Evolutionary conservation across 2,888 invertebrate genomes (phyloP).

Genomic region (Catocala fraxini): DNA sequence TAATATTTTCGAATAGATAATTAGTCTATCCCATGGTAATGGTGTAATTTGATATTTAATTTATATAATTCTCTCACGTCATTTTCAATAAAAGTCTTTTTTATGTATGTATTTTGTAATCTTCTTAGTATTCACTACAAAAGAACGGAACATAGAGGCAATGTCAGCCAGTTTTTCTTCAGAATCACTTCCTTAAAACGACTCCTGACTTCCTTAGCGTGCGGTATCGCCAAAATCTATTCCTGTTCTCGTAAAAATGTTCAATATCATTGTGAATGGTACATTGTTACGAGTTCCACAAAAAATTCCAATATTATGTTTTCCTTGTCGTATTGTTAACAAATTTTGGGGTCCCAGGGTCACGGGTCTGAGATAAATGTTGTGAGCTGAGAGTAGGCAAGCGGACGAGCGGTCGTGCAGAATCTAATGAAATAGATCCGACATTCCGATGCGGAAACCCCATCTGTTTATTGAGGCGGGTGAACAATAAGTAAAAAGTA

Average conservation of each 20-base stretch:
- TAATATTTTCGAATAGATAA: too few relatives aligned
- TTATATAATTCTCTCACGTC: too few relatives aligned
- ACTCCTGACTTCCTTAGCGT: not conserved
- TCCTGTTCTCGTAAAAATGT: conserved; percentile 3
- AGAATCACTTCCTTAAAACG: not conserved
- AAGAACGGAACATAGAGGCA: not conserved
- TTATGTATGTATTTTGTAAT: too few relatives aligned
- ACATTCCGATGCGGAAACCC: conserved; percentile 21
- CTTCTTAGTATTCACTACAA: not conserved
- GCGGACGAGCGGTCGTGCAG: conserved; percentile 38
- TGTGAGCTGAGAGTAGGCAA: conserved; percentile 20
- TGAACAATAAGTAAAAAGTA: conserved; percentile 21
- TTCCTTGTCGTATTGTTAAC: conserved; percentile 42
- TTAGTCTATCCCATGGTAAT: too few relatives aligned
- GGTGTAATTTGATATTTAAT: too few relatives aligned
- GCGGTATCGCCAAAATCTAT: not conserved
- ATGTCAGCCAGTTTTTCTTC: not conserved
- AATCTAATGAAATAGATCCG: conserved; percentile 47
- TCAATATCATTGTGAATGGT: not conserved
- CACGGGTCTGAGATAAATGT: conserved; percentile 38
- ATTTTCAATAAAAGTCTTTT: too few relatives aligned
- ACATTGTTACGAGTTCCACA: conserved; percentile 7
- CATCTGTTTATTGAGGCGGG: conserved; percentile 20
- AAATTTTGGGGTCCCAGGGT: conserved; percentile 23
- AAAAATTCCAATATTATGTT: conserved; percentile 37